Base-by-base conservation (phyloP, 92 coral and sea anemone species). In the Zoanthus sociatus region DNA sequence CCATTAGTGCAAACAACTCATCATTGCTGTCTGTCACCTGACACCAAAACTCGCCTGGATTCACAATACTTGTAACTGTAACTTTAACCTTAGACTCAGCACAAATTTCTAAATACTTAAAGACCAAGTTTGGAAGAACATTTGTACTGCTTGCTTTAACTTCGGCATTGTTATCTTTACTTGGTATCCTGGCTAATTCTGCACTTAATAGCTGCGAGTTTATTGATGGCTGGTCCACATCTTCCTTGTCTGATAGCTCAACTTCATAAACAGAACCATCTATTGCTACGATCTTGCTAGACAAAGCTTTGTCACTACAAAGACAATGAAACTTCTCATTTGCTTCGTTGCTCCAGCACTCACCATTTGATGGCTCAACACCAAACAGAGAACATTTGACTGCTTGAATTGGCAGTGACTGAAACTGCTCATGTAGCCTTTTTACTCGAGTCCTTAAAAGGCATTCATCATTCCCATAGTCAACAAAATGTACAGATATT, bases 381-480 rank as follows among this genome's bases (percentile, higher is more conserved):
- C 92, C 93, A 31, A 58, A 21, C 7, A 95, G 89, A 17, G 86
- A 14, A 75, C 96, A 87, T 30, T 82, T 85, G 50, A 95, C 64
- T 18, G 96, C 93, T 84, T 93, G 98, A 72, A 84, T 90, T 13
- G 98, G 98, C 14, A 95, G 84, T 9, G 20, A 71, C 14, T 82
- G 90, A 76, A 93, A 95, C 78, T 95, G 89, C n/a, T 77, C 84
- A 44, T 53, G 89, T 44, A 95, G 84, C 54, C 78, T 88, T 67
- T 89, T 93, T 15, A 93, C 74, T 76, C 89, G 83, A 54, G 94
- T 78, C 13, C 51, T 54, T 9, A 92, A 58, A 47, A 92, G 92
- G 21, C 66, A 68, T 48, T 95, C 96, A 70, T 72, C 64, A 72
- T 95, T 95, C 3, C 98, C 98, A 78, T 91, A 95, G 87, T 95